phyloP scores from a whole-genome alignment of 2,888 invertebrate genomes.

The Sinelater perroti region DNA sequence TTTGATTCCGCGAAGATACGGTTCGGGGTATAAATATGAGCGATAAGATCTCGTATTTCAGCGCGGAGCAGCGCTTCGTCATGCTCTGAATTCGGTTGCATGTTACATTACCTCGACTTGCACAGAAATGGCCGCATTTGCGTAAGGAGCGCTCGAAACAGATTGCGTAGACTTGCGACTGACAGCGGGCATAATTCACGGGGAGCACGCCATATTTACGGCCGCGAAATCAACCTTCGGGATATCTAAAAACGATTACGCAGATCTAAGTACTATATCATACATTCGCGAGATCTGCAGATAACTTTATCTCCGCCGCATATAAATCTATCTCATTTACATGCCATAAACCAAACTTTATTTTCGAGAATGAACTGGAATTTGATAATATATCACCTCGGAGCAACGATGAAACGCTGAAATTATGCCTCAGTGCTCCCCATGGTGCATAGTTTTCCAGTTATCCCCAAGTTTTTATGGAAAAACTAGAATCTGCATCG shows the following conservation, averaged over 20 bases:
- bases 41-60: constrained; percentile 35
- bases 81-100: constrained; percentile 34
- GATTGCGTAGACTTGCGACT: constrained; percentile 38
- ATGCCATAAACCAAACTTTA: constrained; percentile 40
- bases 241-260: constrained; percentile 48
- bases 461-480: constrained; percentile 29
- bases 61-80: constrained; percentile 31
- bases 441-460: constrained; percentile 32
- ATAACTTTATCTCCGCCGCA: constrained; percentile 39
- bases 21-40: constrained; percentile 32
- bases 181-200: constrained; percentile 40
- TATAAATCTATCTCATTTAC: constrained; percentile 41
- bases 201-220: constrained; percentile 42
- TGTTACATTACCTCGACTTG: constrained; percentile 35
- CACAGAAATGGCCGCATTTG: constrained; percentile 36
- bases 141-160: constrained; percentile 34
- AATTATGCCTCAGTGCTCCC: constrained; percentile 33
- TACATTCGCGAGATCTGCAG: constrained; percentile 35
- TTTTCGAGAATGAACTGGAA: constrained; percentile 36
- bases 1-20: constrained; percentile 30
- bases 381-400: constrained; percentile 35
- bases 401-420: constrained; percentile 29
- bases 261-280: constrained; percentile 44
- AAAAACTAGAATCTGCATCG: constrained; percentile 19
- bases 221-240: constrained; percentile 34